A percentile compares a stretch with the other conserved stretches of the same genome.
Evolutionary conservation across 53 echinoderm and acorn worm species (phyloP).

Genomic region (Henricia sp.): DNA sequence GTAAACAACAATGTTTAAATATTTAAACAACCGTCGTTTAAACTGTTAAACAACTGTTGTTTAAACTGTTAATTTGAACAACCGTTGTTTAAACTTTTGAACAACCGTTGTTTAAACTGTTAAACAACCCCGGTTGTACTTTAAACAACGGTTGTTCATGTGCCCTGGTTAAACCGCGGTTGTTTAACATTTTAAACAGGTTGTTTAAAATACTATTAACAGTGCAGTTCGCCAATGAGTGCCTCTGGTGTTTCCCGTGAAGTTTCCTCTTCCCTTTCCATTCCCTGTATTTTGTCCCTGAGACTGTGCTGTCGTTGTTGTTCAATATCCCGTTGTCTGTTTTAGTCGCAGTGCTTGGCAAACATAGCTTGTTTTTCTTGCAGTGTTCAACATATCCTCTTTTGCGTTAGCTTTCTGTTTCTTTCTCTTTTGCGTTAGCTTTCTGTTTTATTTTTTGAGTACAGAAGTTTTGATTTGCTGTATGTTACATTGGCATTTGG

Average conservation of each 20-base stretch:
- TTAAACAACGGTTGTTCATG: too few relatives aligned
- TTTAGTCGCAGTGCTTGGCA: neutral
- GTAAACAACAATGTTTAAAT: too few relatives aligned
- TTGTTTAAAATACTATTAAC: too few relatives aligned
- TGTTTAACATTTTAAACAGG: too few relatives aligned
- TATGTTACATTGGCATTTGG: neutral
- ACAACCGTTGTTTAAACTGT: too few relatives aligned
- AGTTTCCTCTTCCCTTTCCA: neutral
- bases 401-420: neutral
- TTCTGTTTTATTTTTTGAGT: neutral
- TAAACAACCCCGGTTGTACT: too few relatives aligned
- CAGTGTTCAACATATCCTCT: neutral
- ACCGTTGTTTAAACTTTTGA: too few relatives aligned
- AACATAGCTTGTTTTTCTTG: neutral
- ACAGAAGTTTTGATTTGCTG: neutral
- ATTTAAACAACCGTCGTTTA: too few relatives aligned
- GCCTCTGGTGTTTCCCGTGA: conserved; percentile 6
- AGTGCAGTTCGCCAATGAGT: neutral
- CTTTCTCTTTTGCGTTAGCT: neutral
- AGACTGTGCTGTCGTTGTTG: neutral
- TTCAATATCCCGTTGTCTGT: neutral
- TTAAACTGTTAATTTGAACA: too few relatives aligned
- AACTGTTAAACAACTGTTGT: too few relatives aligned
- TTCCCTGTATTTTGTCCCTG: neutral
- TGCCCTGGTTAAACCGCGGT: too few relatives aligned